Evolutionary conservation across 2,888 invertebrate genomes (phyloP), one percentile per base, ranked within the genome.

Genomic region (Pomacea canaliculata): DNA sequence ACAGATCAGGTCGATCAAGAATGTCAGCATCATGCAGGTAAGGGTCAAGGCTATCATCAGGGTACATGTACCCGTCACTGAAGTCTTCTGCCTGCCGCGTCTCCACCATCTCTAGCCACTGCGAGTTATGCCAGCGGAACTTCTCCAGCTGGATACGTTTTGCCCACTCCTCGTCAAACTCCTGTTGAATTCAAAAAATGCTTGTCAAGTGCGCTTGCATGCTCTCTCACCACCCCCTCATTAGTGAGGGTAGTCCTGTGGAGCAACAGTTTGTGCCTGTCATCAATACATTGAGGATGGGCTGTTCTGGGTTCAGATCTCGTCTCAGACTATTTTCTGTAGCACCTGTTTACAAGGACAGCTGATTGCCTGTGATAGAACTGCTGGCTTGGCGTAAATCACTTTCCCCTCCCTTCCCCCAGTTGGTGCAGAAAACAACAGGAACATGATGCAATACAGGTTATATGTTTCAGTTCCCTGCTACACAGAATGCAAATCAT

Each of bases 91-190:
- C 83, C 79, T 87, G 88, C 59, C 88, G 81, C 0, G 88, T 85
- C 91, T 97, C 97, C 63, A 99, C 96, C 95, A 98, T 98, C 87
- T 97, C 96, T 83, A 99, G 92, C 99, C 99, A 99, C 90, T 99
- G 98, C 0, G 96, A 96, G 91, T 99, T 99, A 92, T 99, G 98
- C 92, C 97, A 97, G n/a, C 97, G 94, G 92, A 99, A 99, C 85
- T 98, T 95, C 92, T 98, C 98, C 73, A 94, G 94, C 92, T 96
- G 96, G 79, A 99, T 97, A 86, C 96, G 94, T 76, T 94, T 94
- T n/a, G 96, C 95, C 98, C 98, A 99, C 77, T 96, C 95, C 81
- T 94, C 94, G 91, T 96, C 95, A 91, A 95, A 95, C 88, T 94
- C 93, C 93, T 93, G 72, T 13, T 12, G n/a, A 46, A 49, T 19